Evolutionary conservation across 2,888 invertebrate species (phyloP), one percentile per base, ranked within the genome.

Genomic region (Ochlodes sylvanus): DNA sequence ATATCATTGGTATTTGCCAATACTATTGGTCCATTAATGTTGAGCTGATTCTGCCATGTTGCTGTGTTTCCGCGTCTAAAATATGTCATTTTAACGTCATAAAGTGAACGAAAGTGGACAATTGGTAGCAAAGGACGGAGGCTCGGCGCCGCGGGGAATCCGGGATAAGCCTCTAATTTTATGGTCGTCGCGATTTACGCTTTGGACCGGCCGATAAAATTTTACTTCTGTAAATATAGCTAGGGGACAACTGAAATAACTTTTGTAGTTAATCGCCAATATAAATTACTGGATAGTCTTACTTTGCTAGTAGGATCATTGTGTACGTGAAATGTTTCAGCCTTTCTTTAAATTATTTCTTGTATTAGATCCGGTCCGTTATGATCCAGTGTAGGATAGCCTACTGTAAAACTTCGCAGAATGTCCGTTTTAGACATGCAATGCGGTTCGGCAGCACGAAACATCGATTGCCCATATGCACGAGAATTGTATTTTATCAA

Each of bases 121-220:
- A 68, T 68, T 62, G 62, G 56, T 50, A 68, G 54, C 63, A 69
- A 73, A 69, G 68, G 64, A 70, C 70, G 69, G 71, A 73, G 72
- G 81, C 80, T 82, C 79, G 80, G 84, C 79, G 83, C 79, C 78
- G 75, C 77, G 75, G 73, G 78, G 84, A 83, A 87, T 84, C 82
- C 76, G 80, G 84, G 85, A 86, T 86, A 85, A 85, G 80, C 82
- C 76, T 72, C 79, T 83, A 83, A 86, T 86, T 85, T 86, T 82
- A 79, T 77, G 77, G 62, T 60, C 42, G 80, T 75, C 77, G 75
- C 79, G 77, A 83, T 82, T 84, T 83, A 82, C 78, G 79, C 75
- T 71, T 72, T 75, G 70, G 73, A 76, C 76, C 75, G 73, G 72
- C 73, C 67, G 63, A 72, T 75, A 73, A 77, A 77, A 76, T 75